These are phyloP conservation scores for Calameuta idolon DNA, from an alignment of 2,888 invertebrate genomes.

Conservation along the genomic window DNA sequence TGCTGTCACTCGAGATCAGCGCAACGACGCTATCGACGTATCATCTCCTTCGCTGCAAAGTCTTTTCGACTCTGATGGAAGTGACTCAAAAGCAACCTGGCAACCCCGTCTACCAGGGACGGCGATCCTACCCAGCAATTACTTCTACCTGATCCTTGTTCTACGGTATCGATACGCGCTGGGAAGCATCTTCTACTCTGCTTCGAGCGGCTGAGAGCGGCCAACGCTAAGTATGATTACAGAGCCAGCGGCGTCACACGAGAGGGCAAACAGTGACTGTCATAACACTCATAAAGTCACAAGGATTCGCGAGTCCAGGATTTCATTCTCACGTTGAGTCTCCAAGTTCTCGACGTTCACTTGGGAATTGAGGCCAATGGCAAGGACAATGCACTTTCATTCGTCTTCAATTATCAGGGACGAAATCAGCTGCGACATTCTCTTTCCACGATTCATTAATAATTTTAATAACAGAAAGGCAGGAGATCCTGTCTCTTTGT, in stretches of 20 bases:
- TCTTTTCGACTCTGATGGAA: neutral
- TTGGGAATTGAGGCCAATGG: neutral
- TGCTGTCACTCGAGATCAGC: neutral
- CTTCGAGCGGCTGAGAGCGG: conserved; percentile 1
- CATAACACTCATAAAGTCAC: no score
- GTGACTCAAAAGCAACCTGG: neutral
- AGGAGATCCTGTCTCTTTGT: neutral
- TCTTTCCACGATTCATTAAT: conserved; percentile 17
- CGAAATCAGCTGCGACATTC: neutral
- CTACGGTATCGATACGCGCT: conserved; percentile 12
- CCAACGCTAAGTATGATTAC: conserved; percentile 25
- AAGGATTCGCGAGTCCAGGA: neutral
- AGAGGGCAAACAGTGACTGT: conserved; percentile 19
- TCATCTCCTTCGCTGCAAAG: neutral
- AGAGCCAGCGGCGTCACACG: conserved; percentile 18
- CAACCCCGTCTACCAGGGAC: neutral
- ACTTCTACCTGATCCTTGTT: conserved; percentile 13
- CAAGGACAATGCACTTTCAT: neutral
- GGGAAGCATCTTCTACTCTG: conserved; percentile 8
- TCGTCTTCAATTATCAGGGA: neutral
- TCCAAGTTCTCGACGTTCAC: neutral
- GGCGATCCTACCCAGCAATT: conserved; percentile 5
- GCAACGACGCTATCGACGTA: neutral
- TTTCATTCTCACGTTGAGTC: neutral
- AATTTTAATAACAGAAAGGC: conserved; percentile 19